These are phyloP conservation scores for Beris chalybata DNA, from an alignment of 2,888 invertebrate species.

Conservation along the genomic window DNA sequence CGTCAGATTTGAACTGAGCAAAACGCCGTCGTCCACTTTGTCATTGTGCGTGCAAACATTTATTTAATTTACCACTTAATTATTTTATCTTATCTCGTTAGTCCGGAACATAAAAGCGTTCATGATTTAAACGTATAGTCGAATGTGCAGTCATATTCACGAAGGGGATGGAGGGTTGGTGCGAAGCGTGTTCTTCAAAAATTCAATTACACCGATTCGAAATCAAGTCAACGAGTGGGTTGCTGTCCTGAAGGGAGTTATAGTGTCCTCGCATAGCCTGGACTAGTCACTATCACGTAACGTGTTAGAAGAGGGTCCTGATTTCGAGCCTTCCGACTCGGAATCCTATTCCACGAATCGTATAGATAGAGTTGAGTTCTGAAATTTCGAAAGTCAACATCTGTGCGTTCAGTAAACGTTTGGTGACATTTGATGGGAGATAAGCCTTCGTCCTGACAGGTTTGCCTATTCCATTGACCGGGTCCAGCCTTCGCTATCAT, in stretches of 20 bases:
- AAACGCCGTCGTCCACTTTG: slow-evolving; percentile 10
- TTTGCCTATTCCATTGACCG: slow-evolving; percentile 33
- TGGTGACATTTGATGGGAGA: slow-evolving; percentile 39
- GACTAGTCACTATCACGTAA: too few species aligned
- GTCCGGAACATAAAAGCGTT: slow-evolving; percentile 20
- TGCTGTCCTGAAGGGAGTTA: slow-evolving; percentile 25
- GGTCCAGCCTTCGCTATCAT: slow-evolving; percentile 30
- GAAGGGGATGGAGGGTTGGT: not conserved
- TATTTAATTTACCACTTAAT: slow-evolving; percentile 37
- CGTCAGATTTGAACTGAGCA: slow-evolving; percentile 6
- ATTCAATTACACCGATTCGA: slow-evolving; percentile 36
- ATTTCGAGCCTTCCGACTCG: too few species aligned
- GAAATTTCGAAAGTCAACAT: slow-evolving; percentile 31
- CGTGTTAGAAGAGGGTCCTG: too few species aligned
- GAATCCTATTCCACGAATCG: too few species aligned
- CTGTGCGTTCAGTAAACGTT: slow-evolving; percentile 17
- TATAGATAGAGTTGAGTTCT: slow-evolving; percentile 8
- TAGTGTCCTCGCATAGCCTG: not conserved
- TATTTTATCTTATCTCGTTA: slow-evolving; percentile 39
- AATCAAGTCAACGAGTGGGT: slow-evolving; percentile 18
- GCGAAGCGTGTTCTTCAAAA: slow-evolving; percentile 31
- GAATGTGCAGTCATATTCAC: not conserved
- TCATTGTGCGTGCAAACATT: slow-evolving; percentile 30
- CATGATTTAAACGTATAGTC: slow-evolving; percentile 1
- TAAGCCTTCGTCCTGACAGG: slow-evolving; percentile 37